A percentile compares a stretch with the other conserved stretches of the same genome.
phyloP scores from a whole-genome alignment of 2,888 invertebrate species.

The Drosophila falleni region DNA sequence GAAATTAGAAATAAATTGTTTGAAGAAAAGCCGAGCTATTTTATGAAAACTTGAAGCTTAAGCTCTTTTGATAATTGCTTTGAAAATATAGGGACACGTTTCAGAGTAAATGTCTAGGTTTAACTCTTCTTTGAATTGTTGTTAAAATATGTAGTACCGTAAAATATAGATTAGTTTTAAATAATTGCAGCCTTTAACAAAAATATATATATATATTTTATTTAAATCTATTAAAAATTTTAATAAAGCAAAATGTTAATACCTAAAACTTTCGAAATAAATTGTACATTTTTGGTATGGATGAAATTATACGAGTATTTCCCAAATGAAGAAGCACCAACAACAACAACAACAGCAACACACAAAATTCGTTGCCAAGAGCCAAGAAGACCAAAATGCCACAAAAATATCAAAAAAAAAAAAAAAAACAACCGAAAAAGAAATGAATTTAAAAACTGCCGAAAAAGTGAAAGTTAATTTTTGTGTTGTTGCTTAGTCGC shows the following conservation, averaged over 20 bases:
- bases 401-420: conserved; percentile 54
- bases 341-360: conserved; percentile 5
- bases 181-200: no score
- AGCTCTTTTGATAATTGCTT: no score
- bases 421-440: conserved; percentile 63
- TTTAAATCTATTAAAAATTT: conserved; percentile 28
- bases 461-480: conserved; percentile 85
- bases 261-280: conserved; percentile 52
- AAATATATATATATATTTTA: conserved; percentile 2
- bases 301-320: conserved; percentile 50
- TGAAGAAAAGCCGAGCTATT: no score
- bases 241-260: conserved; percentile 28
- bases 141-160: no score
- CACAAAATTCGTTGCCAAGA: conserved; percentile 47
- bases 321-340: conserved; percentile 37
- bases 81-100: no score
- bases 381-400: conserved; percentile 34
- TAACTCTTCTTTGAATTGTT: no score
- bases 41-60: no score
- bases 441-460: conserved; percentile 83
- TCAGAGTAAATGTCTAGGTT: no score
- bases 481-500: conserved; percentile 74
- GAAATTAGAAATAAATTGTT: no score
- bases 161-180: no score
- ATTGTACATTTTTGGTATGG: conserved; percentile 51